These are phyloP conservation scores for Chrosomus eos DNA, from an alignment of 2,797 vertebrate genomes.

Conservation along the genomic window DNA sequence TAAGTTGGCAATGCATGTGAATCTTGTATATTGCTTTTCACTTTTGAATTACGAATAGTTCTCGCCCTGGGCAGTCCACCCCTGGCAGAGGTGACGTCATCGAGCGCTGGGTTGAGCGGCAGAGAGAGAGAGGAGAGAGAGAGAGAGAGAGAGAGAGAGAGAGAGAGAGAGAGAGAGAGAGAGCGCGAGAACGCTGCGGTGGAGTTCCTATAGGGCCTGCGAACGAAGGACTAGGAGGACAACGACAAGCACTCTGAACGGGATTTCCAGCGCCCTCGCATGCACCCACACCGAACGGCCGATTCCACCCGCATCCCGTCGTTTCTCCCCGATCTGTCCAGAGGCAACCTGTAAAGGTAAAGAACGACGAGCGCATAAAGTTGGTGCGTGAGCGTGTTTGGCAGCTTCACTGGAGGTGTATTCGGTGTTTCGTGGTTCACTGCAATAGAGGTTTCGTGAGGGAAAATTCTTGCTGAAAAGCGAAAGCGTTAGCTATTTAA, in stretches of 20 bases:
- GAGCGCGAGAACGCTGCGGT: not conserved
- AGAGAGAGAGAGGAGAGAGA: slow-evolving; percentile 24
- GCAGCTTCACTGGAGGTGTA: slow-evolving; percentile 54
- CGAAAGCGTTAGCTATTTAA: not conserved
- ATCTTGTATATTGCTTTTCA: not conserved
- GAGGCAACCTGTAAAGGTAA: slow-evolving; percentile 61
- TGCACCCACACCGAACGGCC: not conserved
- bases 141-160: slow-evolving; percentile 37
- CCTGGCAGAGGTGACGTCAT: slow-evolving; percentile 65
- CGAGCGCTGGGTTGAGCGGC: slow-evolving; percentile 55
- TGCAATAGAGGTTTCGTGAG: not conserved
- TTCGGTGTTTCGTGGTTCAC: slow-evolving; percentile 44
- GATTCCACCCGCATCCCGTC: not conserved
- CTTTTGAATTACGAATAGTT: slow-evolving; percentile 4
- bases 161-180: slow-evolving; percentile 33
- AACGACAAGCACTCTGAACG: slow-evolving; percentile 30
- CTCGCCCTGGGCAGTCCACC: slow-evolving; percentile 35
- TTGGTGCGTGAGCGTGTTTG: slow-evolving; percentile 43
- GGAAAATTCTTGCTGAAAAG: not conserved
- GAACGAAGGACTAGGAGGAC: slow-evolving; percentile 6
- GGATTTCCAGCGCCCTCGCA: slow-evolving; percentile 34
- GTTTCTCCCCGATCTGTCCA: slow-evolving; percentile 23
- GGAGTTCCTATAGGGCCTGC: slow-evolving; percentile 51
- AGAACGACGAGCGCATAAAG: slow-evolving; percentile 47
- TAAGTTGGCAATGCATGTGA: not conserved